Evolutionary conservation across 2,797 vertebrate genomes (phyloP).

Genomic region (Alca torda): DNA sequence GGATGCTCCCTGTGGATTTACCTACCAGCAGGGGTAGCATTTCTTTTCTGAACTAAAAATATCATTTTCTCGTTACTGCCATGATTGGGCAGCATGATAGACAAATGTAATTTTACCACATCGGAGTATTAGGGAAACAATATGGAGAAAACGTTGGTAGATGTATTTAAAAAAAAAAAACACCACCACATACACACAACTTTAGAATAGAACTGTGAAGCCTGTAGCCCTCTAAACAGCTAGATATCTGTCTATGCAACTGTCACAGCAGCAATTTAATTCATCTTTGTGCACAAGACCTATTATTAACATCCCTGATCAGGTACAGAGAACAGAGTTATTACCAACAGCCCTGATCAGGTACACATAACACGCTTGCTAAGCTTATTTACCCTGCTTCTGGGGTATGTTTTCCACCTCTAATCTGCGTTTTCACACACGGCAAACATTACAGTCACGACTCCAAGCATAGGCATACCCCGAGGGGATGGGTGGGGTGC

Average conservation of each 20-base stretch:
- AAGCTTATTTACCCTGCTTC: background rate
- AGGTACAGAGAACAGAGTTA: background rate
- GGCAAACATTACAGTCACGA: background rate
- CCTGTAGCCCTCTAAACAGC: background rate
- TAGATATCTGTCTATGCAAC: background rate
- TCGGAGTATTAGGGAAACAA: background rate
- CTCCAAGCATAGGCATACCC: background rate
- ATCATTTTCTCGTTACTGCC: background rate
- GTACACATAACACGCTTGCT: background rate
- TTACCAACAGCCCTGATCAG: background rate
- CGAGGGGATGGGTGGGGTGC: background rate
- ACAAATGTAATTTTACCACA: background rate
- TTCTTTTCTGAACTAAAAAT: background rate
- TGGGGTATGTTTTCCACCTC: background rate
- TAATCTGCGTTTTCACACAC: background rate
- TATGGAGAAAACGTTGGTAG: background rate
- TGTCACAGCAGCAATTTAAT: background rate
- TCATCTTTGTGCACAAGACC: background rate
- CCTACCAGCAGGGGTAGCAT: background rate
- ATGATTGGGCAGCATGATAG: background rate
- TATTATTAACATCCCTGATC: background rate
- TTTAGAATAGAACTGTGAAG: background rate
- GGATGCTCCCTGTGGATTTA: background rate
- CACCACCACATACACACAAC: background rate
- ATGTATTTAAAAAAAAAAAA: background rate